Conservation (phyloP, 2,113 vertebrate species). For the Macrotus californicus region DNA sequence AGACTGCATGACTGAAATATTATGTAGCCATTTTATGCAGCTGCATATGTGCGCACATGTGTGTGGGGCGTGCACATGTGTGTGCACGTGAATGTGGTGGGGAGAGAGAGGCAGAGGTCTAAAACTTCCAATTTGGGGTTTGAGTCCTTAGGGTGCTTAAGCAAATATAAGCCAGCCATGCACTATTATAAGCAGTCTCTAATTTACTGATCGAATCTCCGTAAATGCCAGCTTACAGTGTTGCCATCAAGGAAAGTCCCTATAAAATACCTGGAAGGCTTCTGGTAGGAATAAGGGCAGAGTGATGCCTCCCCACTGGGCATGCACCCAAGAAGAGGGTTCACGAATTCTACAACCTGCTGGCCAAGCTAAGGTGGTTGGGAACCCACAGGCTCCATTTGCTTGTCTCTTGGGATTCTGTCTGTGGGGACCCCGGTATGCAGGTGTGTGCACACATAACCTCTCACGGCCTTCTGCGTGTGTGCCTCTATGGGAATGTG, state of each 20-base stretch:
- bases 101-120: not conserved
- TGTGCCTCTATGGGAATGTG: not conserved
- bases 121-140: not conserved
- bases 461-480: not conserved
- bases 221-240: slow-evolving; percentile 54
- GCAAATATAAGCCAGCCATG: not conserved
- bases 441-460: not conserved
- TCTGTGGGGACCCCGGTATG: accelerated
- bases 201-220: slow-evolving; percentile 45
- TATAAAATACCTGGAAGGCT: slow-evolving; percentile 3
- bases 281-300: not conserved
- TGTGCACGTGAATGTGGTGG: not conserved
- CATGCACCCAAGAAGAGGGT: not conserved
- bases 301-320: not conserved
- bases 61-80: no score
- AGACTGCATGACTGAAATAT: not conserved
- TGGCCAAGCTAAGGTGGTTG: not conserved
- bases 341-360: not conserved
- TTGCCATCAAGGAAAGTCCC: slow-evolving; percentile 39
- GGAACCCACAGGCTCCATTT: not conserved
- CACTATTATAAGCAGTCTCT: slow-evolving; percentile 32
- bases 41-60: no score
- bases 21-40: not conserved
- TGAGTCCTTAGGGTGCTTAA: not conserved
- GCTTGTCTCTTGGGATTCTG: not conserved